Evolutionary conservation across 2,797 vertebrate species (phyloP).

Genomic region (Cottoperca gobio): DNA sequence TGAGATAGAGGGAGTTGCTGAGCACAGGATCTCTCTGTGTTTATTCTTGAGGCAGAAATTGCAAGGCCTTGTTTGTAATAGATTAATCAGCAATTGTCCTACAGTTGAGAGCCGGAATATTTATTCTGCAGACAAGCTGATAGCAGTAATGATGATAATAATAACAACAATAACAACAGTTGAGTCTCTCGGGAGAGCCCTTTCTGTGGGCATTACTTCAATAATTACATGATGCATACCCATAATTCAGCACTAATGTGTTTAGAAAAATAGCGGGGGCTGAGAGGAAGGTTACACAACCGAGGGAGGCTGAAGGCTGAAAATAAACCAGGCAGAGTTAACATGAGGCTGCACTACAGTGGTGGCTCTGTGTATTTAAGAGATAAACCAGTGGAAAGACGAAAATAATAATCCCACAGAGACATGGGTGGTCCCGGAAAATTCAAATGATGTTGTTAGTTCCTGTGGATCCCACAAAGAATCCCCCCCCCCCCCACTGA

Average conservation of each 20-base stretch:
- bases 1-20: conserved; percentile 21
- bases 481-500: conserved; percentile 40
- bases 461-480: conserved; percentile 26
- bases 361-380: conserved; percentile 51
- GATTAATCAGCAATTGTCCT: conserved; percentile 74
- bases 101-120: conserved; percentile 65
- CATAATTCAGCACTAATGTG: conserved; percentile 78
- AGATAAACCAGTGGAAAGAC: conserved; percentile 54
- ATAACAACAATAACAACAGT: conserved; percentile 77
- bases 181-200: conserved; percentile 68
- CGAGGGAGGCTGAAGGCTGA: conserved; percentile 59
- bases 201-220: conserved; percentile 75
- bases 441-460: conserved; percentile 59
- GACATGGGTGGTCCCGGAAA: conserved; percentile 44
- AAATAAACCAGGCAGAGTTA: conserved; percentile 69
- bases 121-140: conserved; percentile 75
- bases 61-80: conserved; percentile 68
- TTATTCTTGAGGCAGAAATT: conserved; percentile 58
- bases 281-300: conserved; percentile 69
- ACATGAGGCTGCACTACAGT: conserved; percentile 35
- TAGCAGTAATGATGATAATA: conserved; percentile 79
- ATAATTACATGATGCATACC: conserved; percentile 79
- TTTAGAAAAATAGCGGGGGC: conserved; percentile 71
- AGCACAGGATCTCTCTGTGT: conserved; percentile 46
- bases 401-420: conserved; percentile 60